Percentiles rank a stretch among this genome's conserved stretches.
Conservation (phyloP, 2,113 vertebrate genomes). For the Terrapene triunguis region DNA sequence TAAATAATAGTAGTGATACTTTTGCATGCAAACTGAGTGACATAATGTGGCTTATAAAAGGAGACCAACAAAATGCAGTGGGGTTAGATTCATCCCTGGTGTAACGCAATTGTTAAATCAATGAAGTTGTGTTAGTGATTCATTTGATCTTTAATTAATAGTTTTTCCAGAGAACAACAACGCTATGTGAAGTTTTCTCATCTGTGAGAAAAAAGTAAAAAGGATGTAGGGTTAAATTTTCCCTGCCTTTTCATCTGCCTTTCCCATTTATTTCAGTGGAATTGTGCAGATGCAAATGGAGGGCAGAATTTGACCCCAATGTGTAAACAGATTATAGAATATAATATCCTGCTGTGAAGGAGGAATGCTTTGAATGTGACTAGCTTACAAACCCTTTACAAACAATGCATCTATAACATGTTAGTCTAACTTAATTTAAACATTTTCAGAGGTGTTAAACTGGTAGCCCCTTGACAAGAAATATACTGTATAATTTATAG, state of each 20-base stretch:
- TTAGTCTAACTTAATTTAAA: background rate
- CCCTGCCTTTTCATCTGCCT: background rate
- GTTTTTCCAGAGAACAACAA: slow-evolving; percentile 19
- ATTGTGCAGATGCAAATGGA: background rate
- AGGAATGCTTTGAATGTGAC: background rate
- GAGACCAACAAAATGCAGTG: slow-evolving; percentile 63
- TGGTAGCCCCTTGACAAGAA: background rate
- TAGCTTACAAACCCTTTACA: slow-evolving; percentile 11
- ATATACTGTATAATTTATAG: background rate
- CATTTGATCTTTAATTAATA: slow-evolving; percentile 59
- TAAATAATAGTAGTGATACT: slow-evolving; percentile 68
- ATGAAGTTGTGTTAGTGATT: slow-evolving; percentile 1
- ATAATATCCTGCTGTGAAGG: background rate
- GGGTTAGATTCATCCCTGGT: slow-evolving; percentile 41
- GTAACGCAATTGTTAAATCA: slow-evolving; percentile 55
- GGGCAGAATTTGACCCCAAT: background rate
- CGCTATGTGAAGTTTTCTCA: slow-evolving; percentile 42
- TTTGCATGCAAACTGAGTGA: slow-evolving; percentile 56
- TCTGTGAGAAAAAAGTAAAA: slow-evolving; percentile 7
- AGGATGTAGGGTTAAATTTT: background rate
- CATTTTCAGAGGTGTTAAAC: background rate
- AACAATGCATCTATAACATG: background rate
- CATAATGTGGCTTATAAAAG: slow-evolving; percentile 65
- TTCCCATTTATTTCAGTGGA: slow-evolving; percentile 13
- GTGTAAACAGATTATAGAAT: background rate